Evolutionary conservation across 2,797 vertebrate genomes (phyloP).

Genomic region (Salarias fasciatus): DNA sequence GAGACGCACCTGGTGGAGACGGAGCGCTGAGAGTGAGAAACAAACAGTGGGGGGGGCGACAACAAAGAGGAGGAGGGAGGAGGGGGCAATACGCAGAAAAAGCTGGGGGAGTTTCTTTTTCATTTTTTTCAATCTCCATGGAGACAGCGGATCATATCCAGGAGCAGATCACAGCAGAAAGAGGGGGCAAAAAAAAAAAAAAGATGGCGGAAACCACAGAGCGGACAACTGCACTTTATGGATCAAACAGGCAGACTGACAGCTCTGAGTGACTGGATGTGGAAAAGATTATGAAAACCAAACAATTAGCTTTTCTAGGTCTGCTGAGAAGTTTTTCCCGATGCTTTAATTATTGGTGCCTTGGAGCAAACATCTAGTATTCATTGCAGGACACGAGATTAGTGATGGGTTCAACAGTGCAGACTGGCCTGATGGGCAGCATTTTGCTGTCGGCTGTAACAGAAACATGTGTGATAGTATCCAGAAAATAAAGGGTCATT

Average conservation of each 20-base stretch:
- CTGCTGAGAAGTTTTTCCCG: not conserved
- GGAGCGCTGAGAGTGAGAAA: constrained; percentile 10
- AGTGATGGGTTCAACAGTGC: no score
- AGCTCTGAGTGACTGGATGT: not conserved
- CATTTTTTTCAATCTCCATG: constrained; percentile 57
- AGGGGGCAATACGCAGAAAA: constrained; percentile 11
- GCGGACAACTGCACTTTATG: not conserved
- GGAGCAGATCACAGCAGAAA: constrained; percentile 43
- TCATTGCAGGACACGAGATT: no score
- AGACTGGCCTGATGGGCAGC: no score
- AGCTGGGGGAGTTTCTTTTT: constrained; percentile 28
- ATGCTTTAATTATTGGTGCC: not conserved
- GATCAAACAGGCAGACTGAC: not conserved
- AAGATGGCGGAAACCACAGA: not conserved
- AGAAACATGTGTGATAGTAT: no score
- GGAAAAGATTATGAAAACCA: not conserved
- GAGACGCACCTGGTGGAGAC: constrained; percentile 58
- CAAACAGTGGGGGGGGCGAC: constrained; percentile 10
- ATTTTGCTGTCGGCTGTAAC: no score
- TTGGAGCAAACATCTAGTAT: not conserved
- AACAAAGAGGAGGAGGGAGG: constrained; percentile 10
- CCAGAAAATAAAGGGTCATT: no score
- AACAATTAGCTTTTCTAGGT: not conserved
- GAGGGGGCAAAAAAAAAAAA: not conserved
- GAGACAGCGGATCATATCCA: constrained; percentile 41